Evolutionary conservation across 2,888 invertebrate genomes (phyloP), one percentile per base, ranked within the genome.

Genomic region (Coremacera marginata): DNA sequence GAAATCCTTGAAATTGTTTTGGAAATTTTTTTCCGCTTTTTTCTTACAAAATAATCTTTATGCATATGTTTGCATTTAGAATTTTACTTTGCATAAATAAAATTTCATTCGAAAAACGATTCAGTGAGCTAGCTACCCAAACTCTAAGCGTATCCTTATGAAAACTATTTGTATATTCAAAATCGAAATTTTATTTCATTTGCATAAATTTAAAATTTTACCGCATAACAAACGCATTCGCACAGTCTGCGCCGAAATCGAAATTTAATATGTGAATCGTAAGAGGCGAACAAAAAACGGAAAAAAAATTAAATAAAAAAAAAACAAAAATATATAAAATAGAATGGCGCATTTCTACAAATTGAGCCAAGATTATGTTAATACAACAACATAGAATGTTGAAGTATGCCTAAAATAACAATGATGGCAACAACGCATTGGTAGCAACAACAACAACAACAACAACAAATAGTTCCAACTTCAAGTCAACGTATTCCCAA

Each of bases 401-500:
- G 65, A 27, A 55, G 31, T 19, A 16, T 55, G 34, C 44, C 65
- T 37, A 60, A 52, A 68, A 62, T 55, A 72, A 57, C 65, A 74
- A 52, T 34, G 65, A 27, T 27, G 57, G 44, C 65, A 55, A 27
- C 44, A 71, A 27, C 25, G 34, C 44, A 49, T 19, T 51, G n/a
- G 9, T 22, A 63, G 22, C 31, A 68, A 31, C 76, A 75, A 44
- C 65, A 71, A 52, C 51, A 22, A 68, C 25, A 34, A 31, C 34
- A 44, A 44, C 5, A 14, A n/a, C n/a, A n/a, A n/a, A 44, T 16
- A 44, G 44, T 22, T 52, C 5, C 22, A 22, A 19, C 9, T 37
- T 19, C n/a, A 34, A 37, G 65, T 37, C 19, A 44, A 65, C 75
- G 79, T 77, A 82, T 82, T 82, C 82, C 81, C 82, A 78, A 78